phyloP scores from a whole-genome alignment of 2,888 invertebrate species.

The Ornithoptera alexandrae region DNA sequence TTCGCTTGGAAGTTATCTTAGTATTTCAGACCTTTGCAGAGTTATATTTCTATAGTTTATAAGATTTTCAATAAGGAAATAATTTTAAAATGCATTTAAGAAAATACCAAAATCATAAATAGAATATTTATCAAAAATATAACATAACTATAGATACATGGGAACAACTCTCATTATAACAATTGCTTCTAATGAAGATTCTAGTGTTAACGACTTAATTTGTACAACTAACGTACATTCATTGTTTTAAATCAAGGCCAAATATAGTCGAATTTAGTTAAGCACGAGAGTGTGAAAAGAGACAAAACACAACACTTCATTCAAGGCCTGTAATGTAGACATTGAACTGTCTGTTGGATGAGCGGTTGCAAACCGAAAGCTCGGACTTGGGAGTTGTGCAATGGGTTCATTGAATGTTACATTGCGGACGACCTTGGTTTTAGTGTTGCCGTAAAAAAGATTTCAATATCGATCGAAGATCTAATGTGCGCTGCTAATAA shows the following conservation, averaged over 20 bases:
- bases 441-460: conserved; percentile 29
- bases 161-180: too few relatives aligned
- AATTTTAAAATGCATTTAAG: too few relatives aligned
- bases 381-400: conserved; percentile 51
- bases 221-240: not conserved
- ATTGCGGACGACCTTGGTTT: conserved; percentile 32
- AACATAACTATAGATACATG: not conserved
- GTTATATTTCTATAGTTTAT: too few relatives aligned
- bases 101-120: too few relatives aligned
- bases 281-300: conserved; percentile 6
- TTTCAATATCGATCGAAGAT: not conserved
- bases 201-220: not conserved
- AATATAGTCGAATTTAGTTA: not conserved
- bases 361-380: conserved; percentile 53
- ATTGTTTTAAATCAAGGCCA: not conserved
- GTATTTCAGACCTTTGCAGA: too few relatives aligned
- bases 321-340: conserved; percentile 52
- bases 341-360: conserved; percentile 61
- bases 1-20: too few relatives aligned
- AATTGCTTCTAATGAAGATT: not conserved
- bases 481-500: too few relatives aligned
- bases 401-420: conserved; percentile 44
- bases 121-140: not conserved
- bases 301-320: conserved; percentile 37
- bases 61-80: too few relatives aligned